phyloP scores from a whole-genome alignment of 2,113 vertebrate species.

The Psittacus erithacus region DNA sequence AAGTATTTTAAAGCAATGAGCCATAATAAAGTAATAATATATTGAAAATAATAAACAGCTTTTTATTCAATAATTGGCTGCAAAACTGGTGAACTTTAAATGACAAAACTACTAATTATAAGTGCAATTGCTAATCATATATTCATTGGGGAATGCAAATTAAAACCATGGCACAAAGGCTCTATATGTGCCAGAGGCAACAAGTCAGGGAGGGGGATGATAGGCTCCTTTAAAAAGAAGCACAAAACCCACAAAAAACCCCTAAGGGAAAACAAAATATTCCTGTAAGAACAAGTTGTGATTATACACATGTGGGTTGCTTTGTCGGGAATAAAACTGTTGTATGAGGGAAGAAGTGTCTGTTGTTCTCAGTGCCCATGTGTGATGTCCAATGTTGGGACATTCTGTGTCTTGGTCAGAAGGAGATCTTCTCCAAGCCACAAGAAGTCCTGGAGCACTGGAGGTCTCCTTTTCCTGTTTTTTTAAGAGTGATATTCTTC shows the following conservation, averaged over 20 bases:
- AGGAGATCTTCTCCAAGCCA: neutral
- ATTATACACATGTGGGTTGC: neutral
- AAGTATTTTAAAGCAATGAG: slow-evolving; percentile 85
- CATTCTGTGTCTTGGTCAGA: neutral
- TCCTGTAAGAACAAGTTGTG: neutral
- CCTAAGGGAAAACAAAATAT: neutral
- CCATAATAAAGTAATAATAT: slow-evolving; percentile 83
- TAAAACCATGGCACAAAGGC: neutral
- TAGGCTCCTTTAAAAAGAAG: neutral
- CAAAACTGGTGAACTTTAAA: slow-evolving; percentile 73
- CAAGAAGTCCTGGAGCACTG: accelerated
- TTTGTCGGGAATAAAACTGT: neutral
- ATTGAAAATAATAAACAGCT: slow-evolving; percentile 81
- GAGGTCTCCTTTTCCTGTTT: neutral
- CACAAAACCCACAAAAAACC: neutral
- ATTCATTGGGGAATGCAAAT: slow-evolving; percentile 44
- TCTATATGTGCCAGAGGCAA: slow-evolving; percentile 2
- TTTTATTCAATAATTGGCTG: slow-evolving; percentile 79
- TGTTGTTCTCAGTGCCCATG: neutral
- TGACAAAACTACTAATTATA: slow-evolving; percentile 79
- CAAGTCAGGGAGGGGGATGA: neutral
- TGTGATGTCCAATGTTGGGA: neutral
- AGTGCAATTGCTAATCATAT: slow-evolving; percentile 44
- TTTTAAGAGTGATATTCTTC: neutral
- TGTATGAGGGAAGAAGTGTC: neutral